Evolutionary conservation across 2,888 invertebrate species (phyloP).

Genomic region (Stenichneumon culpator): DNA sequence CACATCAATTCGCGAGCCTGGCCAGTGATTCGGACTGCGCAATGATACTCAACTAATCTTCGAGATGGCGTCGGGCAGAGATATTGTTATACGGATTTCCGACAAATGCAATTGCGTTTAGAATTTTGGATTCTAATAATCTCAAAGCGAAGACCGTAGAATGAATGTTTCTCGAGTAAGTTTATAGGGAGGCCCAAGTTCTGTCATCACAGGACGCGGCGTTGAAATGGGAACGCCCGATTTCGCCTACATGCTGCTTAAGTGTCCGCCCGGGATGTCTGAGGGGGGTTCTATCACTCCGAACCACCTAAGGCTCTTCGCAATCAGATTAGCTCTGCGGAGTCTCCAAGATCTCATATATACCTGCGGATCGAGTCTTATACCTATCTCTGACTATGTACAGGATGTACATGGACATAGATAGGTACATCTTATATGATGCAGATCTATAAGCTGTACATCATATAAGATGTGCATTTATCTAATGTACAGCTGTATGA

Average conservation of each 20-base stretch:
- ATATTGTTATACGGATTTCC: too few species aligned
- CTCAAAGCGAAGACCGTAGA: constrained; percentile 3
- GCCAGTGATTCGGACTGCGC: too few species aligned
- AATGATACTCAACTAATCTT: too few species aligned
- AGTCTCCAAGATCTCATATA: constrained; percentile 49
- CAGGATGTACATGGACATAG: too few species aligned
- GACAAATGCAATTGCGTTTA: too few species aligned
- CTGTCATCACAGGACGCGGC: not conserved
- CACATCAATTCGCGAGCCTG: too few species aligned
- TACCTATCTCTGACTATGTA: not conserved
- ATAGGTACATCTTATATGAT: too few species aligned
- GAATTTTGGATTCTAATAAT: too few species aligned
- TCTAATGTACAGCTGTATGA: too few species aligned
- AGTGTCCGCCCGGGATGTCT: constrained; percentile 42
- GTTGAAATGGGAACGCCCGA: constrained; percentile 50
- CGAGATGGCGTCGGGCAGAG: too few species aligned
- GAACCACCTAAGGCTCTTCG: constrained; percentile 48
- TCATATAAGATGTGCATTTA: too few species aligned
- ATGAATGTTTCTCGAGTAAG: constrained; percentile 50
- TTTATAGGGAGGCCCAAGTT: constrained; percentile 17
- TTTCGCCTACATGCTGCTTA: constrained; percentile 51
- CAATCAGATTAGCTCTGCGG: constrained; percentile 57
- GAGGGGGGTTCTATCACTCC: constrained; percentile 51
- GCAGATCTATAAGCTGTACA: too few species aligned
- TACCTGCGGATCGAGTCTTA: not conserved